Conservation (phyloP, 2,888 invertebrate genomes). For the Tipula confusa region DNA sequence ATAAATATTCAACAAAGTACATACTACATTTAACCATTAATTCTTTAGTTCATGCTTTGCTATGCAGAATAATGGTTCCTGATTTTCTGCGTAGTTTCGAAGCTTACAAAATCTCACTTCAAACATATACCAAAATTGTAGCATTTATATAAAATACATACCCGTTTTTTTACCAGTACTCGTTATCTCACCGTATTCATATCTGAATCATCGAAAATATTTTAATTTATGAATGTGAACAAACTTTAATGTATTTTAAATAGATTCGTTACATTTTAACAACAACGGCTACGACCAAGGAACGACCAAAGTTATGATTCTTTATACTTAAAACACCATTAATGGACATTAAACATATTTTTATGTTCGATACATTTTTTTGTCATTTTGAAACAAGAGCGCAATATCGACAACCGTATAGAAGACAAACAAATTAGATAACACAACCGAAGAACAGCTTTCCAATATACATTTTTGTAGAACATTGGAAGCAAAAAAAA, state of each 20-base stretch:
- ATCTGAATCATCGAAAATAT: no score
- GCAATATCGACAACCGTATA: not conserved
- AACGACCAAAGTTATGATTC: not conserved
- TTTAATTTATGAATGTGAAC: not conserved
- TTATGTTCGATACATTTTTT: not conserved
- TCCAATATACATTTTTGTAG: not conserved
- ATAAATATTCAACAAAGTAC: no score
- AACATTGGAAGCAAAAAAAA: no score
- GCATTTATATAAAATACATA: no score
- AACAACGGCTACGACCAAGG: not conserved
- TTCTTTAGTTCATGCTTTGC: no score
- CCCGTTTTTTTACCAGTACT: no score
- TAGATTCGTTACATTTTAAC: not conserved
- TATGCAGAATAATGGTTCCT: no score
- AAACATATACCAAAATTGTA: no score
- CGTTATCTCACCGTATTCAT: no score
- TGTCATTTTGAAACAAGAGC: not conserved
- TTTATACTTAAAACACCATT: not conserved
- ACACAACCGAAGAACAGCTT: not conserved
- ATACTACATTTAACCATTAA: no score
- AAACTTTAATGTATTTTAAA: not conserved
- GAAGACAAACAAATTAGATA: not conserved
- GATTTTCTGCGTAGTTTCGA: no score
- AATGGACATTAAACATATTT: not conserved
- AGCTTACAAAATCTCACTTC: no score